Base-by-base conservation (phyloP, 2,113 vertebrate species). In the Bathybates hornii region DNA sequence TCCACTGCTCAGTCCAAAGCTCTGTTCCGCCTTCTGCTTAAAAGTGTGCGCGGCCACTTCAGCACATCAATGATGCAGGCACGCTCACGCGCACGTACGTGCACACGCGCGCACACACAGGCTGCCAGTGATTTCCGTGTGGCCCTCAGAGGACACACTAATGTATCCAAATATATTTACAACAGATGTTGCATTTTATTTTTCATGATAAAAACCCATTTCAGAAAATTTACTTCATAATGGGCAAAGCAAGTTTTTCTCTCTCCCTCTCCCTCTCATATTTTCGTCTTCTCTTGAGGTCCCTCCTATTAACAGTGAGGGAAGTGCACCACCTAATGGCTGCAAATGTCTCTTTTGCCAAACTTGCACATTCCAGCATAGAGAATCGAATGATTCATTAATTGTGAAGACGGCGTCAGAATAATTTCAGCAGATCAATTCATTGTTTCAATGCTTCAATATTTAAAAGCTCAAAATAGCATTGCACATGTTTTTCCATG, bases 131-230 rank as follows among this genome's bases (percentile, higher is more conserved):
- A 98, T 97, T 98, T 96, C 94, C 97, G 96, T 95, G 94, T 88
- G 83, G 84, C 87, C 93, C 96, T 95, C 95, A 89, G 94, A 96
- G 96, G 95, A 96, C 94, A 95, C 90, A 95, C 96, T 96, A 96
- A 96, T 96, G 95, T 96, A 96, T 96, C 96, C 95, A 95, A 96
- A 97, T 97, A 96, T 96, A 96, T 96, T 96, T 96, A 94, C 95
- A 96, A 94, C 96, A 97, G 95, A 96, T 97, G 96, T 96, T 96
- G 95, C 95, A 96, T 97, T 96, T 96, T 96, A 96, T 96, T 96
- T 96, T 96, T 96, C 96, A 96, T 96, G 96, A 96, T 95, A 95
- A 96, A 97, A 96, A 93, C 92, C 93, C 94, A 96, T 96, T 96
- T 97, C 93, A 95, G 94, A 94, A 96, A 96, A 95, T 96, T 93